Conservation (phyloP, 2,113 vertebrate genomes). For the Bucco capensis region DNA sequence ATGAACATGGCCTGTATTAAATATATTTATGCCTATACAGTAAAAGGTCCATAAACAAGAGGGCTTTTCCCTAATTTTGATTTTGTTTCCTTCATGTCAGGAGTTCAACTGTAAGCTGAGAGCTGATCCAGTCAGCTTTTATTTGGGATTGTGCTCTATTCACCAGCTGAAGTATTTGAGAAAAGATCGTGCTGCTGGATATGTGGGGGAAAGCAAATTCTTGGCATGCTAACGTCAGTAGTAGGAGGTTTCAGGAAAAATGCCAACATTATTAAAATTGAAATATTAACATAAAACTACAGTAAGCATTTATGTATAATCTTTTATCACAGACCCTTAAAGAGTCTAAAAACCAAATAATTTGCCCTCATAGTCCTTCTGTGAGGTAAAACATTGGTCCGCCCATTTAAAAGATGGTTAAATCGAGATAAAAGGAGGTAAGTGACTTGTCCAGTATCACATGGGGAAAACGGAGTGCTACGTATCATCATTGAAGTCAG, state of each 20-base stretch:
- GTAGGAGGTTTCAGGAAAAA: not conserved
- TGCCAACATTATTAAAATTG: not conserved
- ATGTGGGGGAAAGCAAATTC: not conserved
- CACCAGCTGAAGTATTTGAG: not conserved
- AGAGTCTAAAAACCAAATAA: not conserved
- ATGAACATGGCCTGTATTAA: not conserved
- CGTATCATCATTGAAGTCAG: rapidly evolving
- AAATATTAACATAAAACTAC: not conserved
- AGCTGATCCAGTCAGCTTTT: not conserved
- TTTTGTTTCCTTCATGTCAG: not conserved
- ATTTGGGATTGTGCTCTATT: not conserved
- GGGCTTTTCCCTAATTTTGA: not conserved
- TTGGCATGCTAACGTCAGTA: not conserved
- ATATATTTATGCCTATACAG: not conserved
- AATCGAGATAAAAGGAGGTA: not conserved
- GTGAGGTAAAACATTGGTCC: not conserved
- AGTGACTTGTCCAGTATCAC: not conserved
- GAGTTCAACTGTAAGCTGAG: not conserved
- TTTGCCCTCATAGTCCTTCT: not conserved
- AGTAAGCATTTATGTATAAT: not conserved
- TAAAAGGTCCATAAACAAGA: not conserved
- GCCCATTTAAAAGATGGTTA: not conserved
- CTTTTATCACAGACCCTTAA: not conserved
- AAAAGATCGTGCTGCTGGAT: not conserved
- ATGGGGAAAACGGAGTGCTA: not conserved